Evolutionary conservation across 2,888 invertebrate species (phyloP), one percentile per base, ranked within the genome.

Genomic region (Andrena bicolor): DNA sequence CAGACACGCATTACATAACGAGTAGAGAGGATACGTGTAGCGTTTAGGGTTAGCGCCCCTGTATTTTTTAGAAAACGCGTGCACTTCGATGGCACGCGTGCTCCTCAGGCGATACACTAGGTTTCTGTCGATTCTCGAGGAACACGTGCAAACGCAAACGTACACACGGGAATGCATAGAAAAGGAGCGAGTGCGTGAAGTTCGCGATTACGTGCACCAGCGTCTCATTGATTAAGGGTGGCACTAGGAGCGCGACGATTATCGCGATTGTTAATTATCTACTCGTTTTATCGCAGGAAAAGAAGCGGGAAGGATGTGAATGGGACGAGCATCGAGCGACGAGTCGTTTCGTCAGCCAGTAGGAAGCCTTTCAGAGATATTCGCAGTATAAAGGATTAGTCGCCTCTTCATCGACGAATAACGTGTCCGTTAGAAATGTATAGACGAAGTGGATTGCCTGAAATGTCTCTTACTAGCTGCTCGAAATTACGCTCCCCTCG

Each of bases 21-120:
- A 72, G 26, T 78, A 79, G 83, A 75, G 41, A 32, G 66, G 53
- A 84, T 84, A 80, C 79, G 85, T 81, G 73, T 86, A 86, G 80
- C 78, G 83, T 64, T 51, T 86, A 83, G 82, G 61, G 75, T 76
- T 73, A 84, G 80, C 65, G 61, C 56, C 82, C 73, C 49, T 61
- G 41, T 84, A 80, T 77, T 80, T 83, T 83, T 80, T 77, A 77
- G 84, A 53, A 65, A 53, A 75, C 16, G 81, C 66, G 77, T 78
- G 76, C 70, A 81, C 81, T 70, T 73, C 26, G 49, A 20, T 49
- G 48, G 58, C 41, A 69, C 41, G 56, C 30, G 66, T 13, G 51
- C 56, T 51, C 13, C n/a, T 56, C 35, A n/a, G 41, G 10, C 3
- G 0, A n/a, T 41, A 26, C 13, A 30, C 28, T 41, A 58, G 41